These are phyloP conservation scores for Rhinoderma darwinii DNA, from an alignment of 2,113 vertebrate genomes.

Conservation along the genomic window DNA sequence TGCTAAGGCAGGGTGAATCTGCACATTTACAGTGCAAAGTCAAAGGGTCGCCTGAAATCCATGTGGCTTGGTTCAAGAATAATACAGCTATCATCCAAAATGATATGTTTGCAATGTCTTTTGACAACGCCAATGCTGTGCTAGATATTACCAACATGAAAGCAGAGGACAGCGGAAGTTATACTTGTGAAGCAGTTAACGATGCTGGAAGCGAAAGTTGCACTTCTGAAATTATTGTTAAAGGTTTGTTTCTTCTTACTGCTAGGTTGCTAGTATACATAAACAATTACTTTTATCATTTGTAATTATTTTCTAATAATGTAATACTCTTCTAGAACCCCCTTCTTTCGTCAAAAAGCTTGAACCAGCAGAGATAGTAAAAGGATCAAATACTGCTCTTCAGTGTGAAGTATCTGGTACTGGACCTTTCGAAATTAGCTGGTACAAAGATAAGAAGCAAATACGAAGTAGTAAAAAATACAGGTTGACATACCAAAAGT, in stretches of 20 bases:
- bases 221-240: conserved; percentile 83
- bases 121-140: conserved; percentile 81
- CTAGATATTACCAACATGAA: conserved; percentile 83
- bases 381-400: conserved; percentile 82
- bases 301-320: conserved; percentile 62
- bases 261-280: conserved; percentile 1
- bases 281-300: background rate
- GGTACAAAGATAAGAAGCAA: conserved; percentile 94
- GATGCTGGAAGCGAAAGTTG: conserved; percentile 94
- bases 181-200: conserved; percentile 93
- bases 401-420: conserved; percentile 92
- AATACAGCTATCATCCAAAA: conserved; percentile 88
- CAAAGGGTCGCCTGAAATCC: conserved; percentile 93
- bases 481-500: conserved; percentile 83
- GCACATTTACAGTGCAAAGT: conserved; percentile 88
- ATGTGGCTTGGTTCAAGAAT: conserved; percentile 93
- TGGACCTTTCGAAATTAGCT: conserved; percentile 92
- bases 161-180: conserved; percentile 89
- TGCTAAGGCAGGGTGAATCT: conserved; percentile 90
- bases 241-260: conserved; percentile 85
- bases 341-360: conserved; percentile 90
- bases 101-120: conserved; percentile 85
- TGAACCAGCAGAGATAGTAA: conserved; percentile 87
- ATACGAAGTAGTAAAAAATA: conserved; percentile 89
- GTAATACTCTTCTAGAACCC: conserved; percentile 84